Percentiles rank a stretch among this genome's conserved stretches.
Evolutionary conservation across 2,113 vertebrate genomes (phyloP).

Genomic region (Sisor rabdophorus): DNA sequence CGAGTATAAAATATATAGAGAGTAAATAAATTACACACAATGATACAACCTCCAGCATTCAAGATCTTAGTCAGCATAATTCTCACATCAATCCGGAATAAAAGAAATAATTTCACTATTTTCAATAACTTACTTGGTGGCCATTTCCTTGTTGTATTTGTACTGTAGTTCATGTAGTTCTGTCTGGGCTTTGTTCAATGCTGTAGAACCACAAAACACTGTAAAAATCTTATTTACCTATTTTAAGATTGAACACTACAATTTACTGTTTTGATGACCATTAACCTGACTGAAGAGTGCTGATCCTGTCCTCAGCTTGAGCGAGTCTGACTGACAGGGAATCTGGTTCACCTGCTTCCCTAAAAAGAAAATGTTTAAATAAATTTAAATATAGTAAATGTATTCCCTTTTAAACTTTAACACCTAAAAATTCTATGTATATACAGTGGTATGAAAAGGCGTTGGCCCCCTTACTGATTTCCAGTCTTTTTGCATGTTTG

Average conservation of each 20-base stretch:
- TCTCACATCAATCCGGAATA: too few species aligned
- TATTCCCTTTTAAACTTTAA: too few species aligned
- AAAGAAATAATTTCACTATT: too few species aligned
- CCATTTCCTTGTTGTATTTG: slow-evolving; percentile 90
- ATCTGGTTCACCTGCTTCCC: slow-evolving; percentile 81
- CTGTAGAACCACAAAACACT: slow-evolving; percentile 64
- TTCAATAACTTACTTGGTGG: slow-evolving; percentile 80
- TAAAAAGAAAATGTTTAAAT: slow-evolving; percentile 51
- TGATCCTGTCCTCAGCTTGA: slow-evolving; percentile 93
- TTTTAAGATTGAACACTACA: slow-evolving; percentile 11
- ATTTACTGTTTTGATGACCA: slow-evolving; percentile 42
- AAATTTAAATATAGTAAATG: too few species aligned
- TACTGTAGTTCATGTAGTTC: slow-evolving; percentile 88
- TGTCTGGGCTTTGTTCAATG: slow-evolving; percentile 85
- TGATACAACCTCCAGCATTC: too few species aligned
- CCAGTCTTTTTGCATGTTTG: too few species aligned
- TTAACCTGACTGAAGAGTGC: slow-evolving; percentile 87
- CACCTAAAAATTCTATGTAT: too few species aligned
- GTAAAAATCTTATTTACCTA: slow-evolving; percentile 44
- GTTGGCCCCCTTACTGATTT: too few species aligned
- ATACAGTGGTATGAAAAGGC: too few species aligned
- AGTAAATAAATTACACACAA: too few species aligned
- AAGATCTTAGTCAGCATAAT: too few species aligned
- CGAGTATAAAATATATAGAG: too few species aligned
- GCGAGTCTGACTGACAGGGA: slow-evolving; percentile 81